phyloP scores from a whole-genome alignment of 2,888 invertebrate species.

The Andrena flavipes region DNA sequence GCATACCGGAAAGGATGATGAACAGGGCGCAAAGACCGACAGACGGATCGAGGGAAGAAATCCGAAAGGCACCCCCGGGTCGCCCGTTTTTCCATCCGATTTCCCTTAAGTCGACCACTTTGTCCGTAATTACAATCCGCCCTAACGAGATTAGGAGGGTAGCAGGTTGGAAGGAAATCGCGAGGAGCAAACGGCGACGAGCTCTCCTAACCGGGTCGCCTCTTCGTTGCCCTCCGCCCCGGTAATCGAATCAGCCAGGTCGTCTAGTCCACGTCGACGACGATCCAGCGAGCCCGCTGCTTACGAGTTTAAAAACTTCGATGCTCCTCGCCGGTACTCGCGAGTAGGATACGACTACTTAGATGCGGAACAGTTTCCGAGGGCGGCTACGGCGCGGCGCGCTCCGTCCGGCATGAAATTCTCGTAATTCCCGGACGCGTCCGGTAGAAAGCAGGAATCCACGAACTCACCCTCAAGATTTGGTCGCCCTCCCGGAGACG shows the following conservation, averaged over 20 bases:
- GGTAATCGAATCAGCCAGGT: constrained; percentile 42
- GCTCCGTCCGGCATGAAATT: background rate
- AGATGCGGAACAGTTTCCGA: too few relatives aligned
- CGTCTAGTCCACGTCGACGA: constrained; percentile 9
- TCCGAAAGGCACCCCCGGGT: constrained; percentile 2
- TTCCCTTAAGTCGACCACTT: constrained; percentile 63
- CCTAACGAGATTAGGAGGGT: constrained; percentile 71
- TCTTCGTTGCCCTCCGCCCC: background rate
- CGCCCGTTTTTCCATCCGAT: constrained; percentile 49
- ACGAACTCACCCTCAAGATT: constrained; percentile 86
- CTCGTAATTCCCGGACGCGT: constrained; percentile 2
- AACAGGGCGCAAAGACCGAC: background rate
- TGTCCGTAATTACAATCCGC: constrained; percentile 75
- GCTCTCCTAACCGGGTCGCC: background rate
- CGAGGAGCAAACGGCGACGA: constrained; percentile 32
- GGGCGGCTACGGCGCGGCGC: background rate
- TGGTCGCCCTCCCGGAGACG: constrained; percentile 88
- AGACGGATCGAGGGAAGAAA: constrained; percentile 24
- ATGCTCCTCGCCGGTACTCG: background rate
- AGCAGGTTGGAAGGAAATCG: constrained; percentile 56
- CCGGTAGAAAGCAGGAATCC: background rate
- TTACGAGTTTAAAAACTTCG: constrained; percentile 3
- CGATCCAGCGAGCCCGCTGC: background rate
- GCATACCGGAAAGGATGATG: too few relatives aligned
- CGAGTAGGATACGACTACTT: background rate